A percentile compares a stretch with the other conserved stretches of the same genome.
These are phyloP conservation scores for Pagetopsis macropterus DNA, from an alignment of 2,797 vertebrate species.

Conservation along the genomic window DNA sequence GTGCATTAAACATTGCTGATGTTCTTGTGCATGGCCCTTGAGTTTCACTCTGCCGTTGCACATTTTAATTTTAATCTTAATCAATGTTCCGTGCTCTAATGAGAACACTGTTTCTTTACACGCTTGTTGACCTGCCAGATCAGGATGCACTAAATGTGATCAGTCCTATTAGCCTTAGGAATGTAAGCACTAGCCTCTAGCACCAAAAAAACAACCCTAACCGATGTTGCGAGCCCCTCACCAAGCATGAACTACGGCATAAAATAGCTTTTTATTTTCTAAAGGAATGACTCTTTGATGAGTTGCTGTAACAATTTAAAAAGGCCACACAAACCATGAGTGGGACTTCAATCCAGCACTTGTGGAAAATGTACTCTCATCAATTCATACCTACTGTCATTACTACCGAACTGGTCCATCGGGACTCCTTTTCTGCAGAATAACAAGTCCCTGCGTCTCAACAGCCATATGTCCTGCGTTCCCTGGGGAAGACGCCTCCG, in stretches of 20 bases:
- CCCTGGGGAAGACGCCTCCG: conserved; percentile 68
- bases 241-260: conserved; percentile 4
- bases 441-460: conserved; percentile 77
- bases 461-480: conserved; percentile 78
- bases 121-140: conserved; percentile 76
- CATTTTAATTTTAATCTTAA: conserved; percentile 80
- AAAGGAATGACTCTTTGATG: conserved; percentile 31
- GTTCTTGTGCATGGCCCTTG: conserved; percentile 55
- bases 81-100: conserved; percentile 80
- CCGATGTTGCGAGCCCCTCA: not conserved
- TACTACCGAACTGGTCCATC: conserved; percentile 77
- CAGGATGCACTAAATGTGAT: conserved; percentile 72
- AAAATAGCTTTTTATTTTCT: conserved; percentile 4
- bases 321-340: conserved; percentile 36
- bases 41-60: conserved; percentile 53
- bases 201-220: conserved; percentile 17
- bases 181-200: conserved; percentile 55
- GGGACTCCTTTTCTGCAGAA: conserved; percentile 74
- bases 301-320: conserved; percentile 29
- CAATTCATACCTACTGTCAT: conserved; percentile 73
- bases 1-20: conserved; percentile 59
- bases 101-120: conserved; percentile 76
- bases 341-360: conserved; percentile 45
- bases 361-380: conserved; percentile 68
- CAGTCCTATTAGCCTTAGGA: conserved; percentile 67